These are phyloP conservation scores for Oncorhynchus keta DNA, from an alignment of 2,113 vertebrate genomes.

Conservation along the genomic window DNA sequence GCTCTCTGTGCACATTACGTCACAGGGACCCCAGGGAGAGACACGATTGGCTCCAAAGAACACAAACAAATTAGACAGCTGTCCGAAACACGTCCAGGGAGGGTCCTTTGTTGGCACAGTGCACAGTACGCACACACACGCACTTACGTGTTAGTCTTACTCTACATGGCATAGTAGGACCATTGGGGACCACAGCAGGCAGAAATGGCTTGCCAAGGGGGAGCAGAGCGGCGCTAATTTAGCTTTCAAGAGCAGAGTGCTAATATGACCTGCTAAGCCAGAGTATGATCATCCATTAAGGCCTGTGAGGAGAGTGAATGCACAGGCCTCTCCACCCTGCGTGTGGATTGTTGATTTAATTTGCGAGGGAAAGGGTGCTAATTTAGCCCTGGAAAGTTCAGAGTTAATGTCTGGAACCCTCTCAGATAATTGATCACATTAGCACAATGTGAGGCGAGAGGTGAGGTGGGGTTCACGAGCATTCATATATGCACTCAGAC, in stretches of 20 bases:
- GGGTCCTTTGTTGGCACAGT: conserved; percentile 50
- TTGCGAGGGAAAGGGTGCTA: neutral
- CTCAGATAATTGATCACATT: neutral
- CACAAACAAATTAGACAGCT: conserved; percentile 75
- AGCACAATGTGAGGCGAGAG: neutral
- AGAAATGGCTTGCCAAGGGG: conserved; percentile 38
- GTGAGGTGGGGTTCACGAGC: neutral
- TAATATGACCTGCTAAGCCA: conserved; percentile 78
- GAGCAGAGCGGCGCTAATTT: conserved; percentile 27
- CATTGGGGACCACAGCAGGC: conserved; percentile 55
- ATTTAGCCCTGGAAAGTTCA: neutral
- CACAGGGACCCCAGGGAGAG: conserved; percentile 62
- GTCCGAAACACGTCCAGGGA: conserved; percentile 62
- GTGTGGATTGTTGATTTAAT: conserved; percentile 21
- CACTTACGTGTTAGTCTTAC: conserved; percentile 16
- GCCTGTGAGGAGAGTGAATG: too few relatives aligned
- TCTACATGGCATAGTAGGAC: conserved; percentile 1
- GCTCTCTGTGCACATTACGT: conserved; percentile 64
- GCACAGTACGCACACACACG: neutral
- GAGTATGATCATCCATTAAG: conserved; percentile 63
- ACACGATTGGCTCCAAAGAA: conserved; percentile 61
- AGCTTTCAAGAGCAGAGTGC: conserved; percentile 17
- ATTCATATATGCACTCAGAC: neutral
- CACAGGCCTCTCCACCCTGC: neutral
- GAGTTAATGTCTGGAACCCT: neutral